Conservation (phyloP, 2,113 vertebrate genomes). For the Rhinichthys klamathensis region DNA sequence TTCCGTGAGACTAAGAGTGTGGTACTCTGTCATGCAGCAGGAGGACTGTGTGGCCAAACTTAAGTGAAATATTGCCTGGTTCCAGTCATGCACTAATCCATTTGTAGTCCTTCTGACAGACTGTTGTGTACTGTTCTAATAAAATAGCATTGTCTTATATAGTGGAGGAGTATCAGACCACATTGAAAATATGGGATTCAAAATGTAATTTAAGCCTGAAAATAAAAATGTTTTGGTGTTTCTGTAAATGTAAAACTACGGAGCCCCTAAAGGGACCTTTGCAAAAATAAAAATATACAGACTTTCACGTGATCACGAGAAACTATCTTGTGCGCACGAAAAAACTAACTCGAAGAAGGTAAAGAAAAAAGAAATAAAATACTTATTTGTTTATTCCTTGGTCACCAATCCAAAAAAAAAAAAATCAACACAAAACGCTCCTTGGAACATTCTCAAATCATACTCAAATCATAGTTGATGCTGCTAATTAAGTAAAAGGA, state of each 20-base stretch:
- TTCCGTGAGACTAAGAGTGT: background rate
- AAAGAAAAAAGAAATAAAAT: no score
- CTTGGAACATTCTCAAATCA: background rate
- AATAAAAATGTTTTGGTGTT: background rate
- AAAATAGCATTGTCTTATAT: background rate
- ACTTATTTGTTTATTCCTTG: no score
- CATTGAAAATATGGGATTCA: background rate
- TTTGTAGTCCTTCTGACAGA: slow-evolving; percentile 5
- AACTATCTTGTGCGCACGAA: no score
- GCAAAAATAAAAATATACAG: no score
- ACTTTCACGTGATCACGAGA: no score
- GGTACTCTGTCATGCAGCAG: background rate
- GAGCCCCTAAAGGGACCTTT: no score
- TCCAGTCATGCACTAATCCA: background rate
- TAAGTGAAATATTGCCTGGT: slow-evolving; percentile 19
- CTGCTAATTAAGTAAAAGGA: background rate
- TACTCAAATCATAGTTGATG: background rate
- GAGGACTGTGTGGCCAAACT: background rate
- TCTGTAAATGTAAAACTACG: background rate
- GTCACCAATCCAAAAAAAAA: background rate
- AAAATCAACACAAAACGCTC: background rate
- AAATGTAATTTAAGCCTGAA: background rate
- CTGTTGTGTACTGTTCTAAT: background rate
- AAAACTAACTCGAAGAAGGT: no score
- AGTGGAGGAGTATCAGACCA: background rate